Conservation (phyloP, 2,888 invertebrate genomes). For the Agonopterix arenella region DNA sequence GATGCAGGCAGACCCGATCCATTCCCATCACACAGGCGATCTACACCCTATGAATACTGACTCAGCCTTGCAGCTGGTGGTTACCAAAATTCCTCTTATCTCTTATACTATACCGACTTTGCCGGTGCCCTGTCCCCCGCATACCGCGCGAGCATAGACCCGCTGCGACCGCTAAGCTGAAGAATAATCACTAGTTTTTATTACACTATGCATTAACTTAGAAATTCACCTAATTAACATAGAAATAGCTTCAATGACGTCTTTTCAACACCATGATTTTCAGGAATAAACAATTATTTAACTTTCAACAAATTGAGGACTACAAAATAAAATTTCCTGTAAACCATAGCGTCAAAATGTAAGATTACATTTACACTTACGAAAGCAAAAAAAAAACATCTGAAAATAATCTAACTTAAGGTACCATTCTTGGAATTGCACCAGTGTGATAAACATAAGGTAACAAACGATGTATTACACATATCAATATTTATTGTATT, state of each 20-base stretch:
- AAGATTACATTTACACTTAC: slow-evolving; percentile 21
- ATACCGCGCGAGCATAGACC: too few relatives aligned
- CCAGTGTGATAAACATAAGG: slow-evolving; percentile 44
- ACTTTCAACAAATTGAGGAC: background rate
- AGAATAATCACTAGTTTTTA: too few relatives aligned
- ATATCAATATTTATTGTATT: slow-evolving; percentile 61
- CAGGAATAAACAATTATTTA: slow-evolving; percentile 3
- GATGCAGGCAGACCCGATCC: too few relatives aligned
- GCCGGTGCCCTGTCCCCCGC: too few relatives aligned
- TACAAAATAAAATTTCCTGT: slow-evolving; percentile 1
- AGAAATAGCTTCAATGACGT: background rate
- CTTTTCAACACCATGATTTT: slow-evolving; percentile 10
- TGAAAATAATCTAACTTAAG: slow-evolving; percentile 21
- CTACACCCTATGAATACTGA: too few relatives aligned
- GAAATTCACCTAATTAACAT: too few relatives aligned
- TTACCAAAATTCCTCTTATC: too few relatives aligned
- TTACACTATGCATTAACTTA: too few relatives aligned
- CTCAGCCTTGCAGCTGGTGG: too few relatives aligned
- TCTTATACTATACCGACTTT: too few relatives aligned
- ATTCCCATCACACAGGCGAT: too few relatives aligned
- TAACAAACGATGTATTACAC: slow-evolving; percentile 35
- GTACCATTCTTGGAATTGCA: slow-evolving; percentile 62
- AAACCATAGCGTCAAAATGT: slow-evolving; percentile 12
- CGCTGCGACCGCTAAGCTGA: too few relatives aligned
- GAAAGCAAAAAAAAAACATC: slow-evolving; percentile 24